Conservation (phyloP, 2,888 invertebrate genomes). For the Macaria notata region DNA sequence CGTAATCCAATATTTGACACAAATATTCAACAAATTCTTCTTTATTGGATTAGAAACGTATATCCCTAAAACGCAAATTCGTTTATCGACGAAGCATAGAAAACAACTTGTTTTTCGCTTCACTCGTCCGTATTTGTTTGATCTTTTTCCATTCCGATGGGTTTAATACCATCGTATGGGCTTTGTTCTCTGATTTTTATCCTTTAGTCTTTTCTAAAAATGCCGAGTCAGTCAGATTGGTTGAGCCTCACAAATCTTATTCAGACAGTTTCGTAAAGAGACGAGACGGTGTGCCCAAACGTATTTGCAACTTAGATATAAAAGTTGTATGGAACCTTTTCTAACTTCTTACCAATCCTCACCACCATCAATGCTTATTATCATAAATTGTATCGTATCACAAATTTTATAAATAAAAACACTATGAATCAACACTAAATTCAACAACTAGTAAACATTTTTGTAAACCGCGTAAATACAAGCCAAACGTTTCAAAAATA, state of each 20-base stretch:
- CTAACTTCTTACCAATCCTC: conserved; percentile 6
- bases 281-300: conserved; percentile 24
- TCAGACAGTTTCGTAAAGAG: conserved; percentile 7
- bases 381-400: conserved; percentile 3
- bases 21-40: neutral
- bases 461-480: conserved; percentile 13
- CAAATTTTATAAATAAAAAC: conserved; percentile 6
- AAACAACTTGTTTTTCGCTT: conserved; percentile 28
- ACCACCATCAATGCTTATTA: neutral
- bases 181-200: conserved; percentile 33
- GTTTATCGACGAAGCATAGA: conserved; percentile 24
- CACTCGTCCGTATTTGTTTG: conserved; percentile 23
- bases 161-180: conserved; percentile 25
- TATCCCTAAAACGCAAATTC: conserved; percentile 14
- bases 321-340: neutral
- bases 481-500: conserved; percentile 10
- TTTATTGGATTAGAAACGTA: no score
- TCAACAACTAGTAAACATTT: conserved; percentile 19
- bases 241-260: conserved; percentile 13
- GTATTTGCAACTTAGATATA: conserved; percentile 2
- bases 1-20: neutral
- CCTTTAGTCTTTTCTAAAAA: conserved; percentile 18
- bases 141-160: conserved; percentile 30
- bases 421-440: conserved; percentile 12
- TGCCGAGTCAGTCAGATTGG: conserved; percentile 12